phyloP scores from a whole-genome alignment of 2,113 vertebrate genomes.

The Pelobates fuscus region DNA sequence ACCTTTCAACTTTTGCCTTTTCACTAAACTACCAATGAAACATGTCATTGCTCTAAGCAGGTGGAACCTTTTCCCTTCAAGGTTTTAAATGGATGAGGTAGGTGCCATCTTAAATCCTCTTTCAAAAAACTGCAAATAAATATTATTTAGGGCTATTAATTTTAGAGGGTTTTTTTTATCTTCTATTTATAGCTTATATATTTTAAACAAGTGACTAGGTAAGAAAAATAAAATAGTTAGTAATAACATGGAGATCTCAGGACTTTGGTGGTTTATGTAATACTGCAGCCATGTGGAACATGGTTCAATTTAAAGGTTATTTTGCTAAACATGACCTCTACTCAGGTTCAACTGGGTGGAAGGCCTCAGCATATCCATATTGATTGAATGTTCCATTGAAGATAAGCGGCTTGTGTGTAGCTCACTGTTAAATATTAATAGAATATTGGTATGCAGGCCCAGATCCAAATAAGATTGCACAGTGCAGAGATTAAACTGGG shows the following conservation, averaged over 20 bases:
- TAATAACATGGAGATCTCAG: background rate
- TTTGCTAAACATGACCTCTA: conserved; percentile 31
- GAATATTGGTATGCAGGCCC: conserved; percentile 20
- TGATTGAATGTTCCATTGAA: conserved; percentile 32
- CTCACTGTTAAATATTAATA: conserved; percentile 44
- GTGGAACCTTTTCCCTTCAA: background rate
- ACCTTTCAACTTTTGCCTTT: background rate
- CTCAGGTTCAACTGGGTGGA: conserved; percentile 38
- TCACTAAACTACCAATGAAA: background rate
- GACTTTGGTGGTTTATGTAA: background rate
- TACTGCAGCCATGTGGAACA: background rate
- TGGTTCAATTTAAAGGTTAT: conserved; percentile 6
- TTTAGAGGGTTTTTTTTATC: too few species aligned
- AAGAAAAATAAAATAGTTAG: too few species aligned
- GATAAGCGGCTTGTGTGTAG: conserved; percentile 38
- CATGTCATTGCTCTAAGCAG: background rate
- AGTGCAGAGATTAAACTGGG: conserved; percentile 23
- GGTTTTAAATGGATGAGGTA: background rate
- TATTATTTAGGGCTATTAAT: too few species aligned
- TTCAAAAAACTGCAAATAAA: too few species aligned
- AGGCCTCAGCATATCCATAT: conserved; percentile 13
- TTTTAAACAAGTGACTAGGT: too few species aligned
- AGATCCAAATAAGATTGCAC: conserved; percentile 11
- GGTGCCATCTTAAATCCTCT: too few species aligned
- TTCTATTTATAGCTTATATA: too few species aligned